These are phyloP conservation scores for Alligator sinensis DNA, from an alignment of 2,113 vertebrate genomes.

Conservation along the genomic window DNA sequence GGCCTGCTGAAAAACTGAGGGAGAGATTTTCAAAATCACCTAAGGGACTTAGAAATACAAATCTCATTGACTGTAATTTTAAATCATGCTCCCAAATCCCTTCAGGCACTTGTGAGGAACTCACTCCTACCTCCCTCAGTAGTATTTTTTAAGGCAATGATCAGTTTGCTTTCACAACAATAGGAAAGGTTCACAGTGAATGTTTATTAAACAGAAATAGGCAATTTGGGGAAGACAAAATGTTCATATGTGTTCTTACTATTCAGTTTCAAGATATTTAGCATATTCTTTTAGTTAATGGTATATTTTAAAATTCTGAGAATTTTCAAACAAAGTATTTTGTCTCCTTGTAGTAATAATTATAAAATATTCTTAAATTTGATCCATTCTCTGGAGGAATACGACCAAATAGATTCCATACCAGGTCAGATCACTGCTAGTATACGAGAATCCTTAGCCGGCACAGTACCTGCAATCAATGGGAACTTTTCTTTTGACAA, in stretches of 20 bases:
- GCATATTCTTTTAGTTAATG: neutral
- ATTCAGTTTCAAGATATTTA: neutral
- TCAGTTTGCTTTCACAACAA: neutral
- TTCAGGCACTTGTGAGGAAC: neutral
- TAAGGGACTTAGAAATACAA: neutral
- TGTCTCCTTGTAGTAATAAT: neutral
- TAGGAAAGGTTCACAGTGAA: neutral
- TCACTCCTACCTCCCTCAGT: neutral
- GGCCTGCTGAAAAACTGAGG: neutral
- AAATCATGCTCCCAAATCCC: neutral
- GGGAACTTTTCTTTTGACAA: neutral
- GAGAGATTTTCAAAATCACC: neutral
- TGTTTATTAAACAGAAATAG: neutral
- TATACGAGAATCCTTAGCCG: neutral
- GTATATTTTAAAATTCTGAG: neutral
- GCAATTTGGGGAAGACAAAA: neutral
- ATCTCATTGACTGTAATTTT: neutral
- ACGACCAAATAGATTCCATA: neutral
- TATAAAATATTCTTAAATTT: neutral
- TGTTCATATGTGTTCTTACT: neutral
- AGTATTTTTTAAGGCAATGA: neutral
- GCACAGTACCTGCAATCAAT: neutral
- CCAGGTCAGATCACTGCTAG: neutral
- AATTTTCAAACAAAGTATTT: neutral
- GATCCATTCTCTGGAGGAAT: neutral